Base-by-base conservation (phyloP, 2,888 invertebrate species). In the Piscicola geometra region DNA sequence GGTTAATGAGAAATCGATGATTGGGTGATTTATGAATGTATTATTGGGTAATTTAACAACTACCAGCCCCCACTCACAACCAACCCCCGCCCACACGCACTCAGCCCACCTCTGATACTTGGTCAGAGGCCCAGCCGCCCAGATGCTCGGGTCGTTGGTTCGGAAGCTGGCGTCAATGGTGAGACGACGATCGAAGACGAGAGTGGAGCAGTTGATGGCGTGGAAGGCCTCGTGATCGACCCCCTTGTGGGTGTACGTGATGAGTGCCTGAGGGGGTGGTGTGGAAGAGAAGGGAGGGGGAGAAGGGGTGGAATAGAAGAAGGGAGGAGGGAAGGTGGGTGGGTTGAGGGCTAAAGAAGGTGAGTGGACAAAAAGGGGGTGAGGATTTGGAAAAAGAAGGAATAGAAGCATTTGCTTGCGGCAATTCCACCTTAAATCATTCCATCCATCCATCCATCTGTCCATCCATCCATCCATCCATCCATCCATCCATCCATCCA, bases 121-220 rank as follows among this genome's bases (percentile, higher is more conserved):
- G 21, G 86, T 86, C 71, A 85, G 76, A 0, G 85, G 81, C 21
- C 86, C 86, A 18, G 85, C 86, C 1, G 82, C 85, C 33, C 85
- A 77, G 71, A 86, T 85, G 2, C 83, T 77, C 28, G 84, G 82
- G 77, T 86, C 86, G 80, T 85, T 86, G 33, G 86, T 86, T 80
- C 85, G 84, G 81, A 86, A 86, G 35, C 81, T 81, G 2, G 84
- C 82, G 79, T 86, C 85, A 75, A 86, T 84, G 50, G 86, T 86
- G 67, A 86, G 81, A 71, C 82, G 82, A 1, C 85, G 84, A 79
- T 86, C 86, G 80, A 82, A 86, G 33, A 86, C 86, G 69, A 86
- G 80, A 77, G 84, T 85, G 15, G 85, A 82, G 80, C 86, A 83
- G 80, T 86, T 86, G 64, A 80, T 77, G 25, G 80, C 79, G 76